Percentiles rank a stretch among this genome's conserved stretches.
Evolutionary conservation across 2,113 vertebrate genomes (phyloP).

Genomic region (Otolemur garnettii): DNA sequence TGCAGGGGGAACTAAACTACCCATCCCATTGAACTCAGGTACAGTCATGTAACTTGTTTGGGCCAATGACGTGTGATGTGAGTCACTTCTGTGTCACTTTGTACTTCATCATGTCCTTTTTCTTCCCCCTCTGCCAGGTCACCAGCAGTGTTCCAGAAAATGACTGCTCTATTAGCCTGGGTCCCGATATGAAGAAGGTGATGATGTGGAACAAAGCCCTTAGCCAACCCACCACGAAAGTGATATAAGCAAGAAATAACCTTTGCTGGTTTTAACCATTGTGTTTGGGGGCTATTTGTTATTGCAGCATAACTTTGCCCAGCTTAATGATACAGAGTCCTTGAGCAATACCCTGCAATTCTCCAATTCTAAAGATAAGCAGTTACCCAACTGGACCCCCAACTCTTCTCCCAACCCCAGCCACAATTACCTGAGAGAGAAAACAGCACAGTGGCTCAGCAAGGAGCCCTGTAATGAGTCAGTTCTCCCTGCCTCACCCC

Average conservation of each 20-base stretch:
- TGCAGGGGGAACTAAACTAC: not conserved
- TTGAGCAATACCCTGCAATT: not conserved
- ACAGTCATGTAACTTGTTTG: not conserved
- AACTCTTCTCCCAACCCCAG: not conserved
- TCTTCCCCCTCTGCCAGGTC: not conserved
- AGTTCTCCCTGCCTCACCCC: not conserved
- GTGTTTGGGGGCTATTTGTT: not conserved
- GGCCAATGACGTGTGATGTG: not conserved
- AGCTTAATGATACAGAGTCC: not conserved
- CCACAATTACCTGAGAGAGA: not conserved
- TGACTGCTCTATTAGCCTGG: not conserved
- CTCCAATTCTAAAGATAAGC: not conserved
- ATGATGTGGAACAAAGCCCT: not conserved
- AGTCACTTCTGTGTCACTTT: not conserved
- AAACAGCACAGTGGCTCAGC: not conserved
- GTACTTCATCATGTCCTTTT: not conserved
- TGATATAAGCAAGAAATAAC: not conserved
- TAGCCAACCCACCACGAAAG: not conserved
- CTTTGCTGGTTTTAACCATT: not conserved
- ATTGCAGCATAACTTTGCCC: not conserved
- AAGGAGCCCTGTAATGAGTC: not conserved
- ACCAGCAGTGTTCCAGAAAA: not conserved
- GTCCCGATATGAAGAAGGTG: not conserved
- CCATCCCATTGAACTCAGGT: not conserved
- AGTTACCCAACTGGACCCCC: not conserved